Percentiles rank a stretch among this genome's conserved stretches.
Evolutionary conservation across 2,888 invertebrate species (phyloP).

Genomic region (Drosophila barbarae): DNA sequence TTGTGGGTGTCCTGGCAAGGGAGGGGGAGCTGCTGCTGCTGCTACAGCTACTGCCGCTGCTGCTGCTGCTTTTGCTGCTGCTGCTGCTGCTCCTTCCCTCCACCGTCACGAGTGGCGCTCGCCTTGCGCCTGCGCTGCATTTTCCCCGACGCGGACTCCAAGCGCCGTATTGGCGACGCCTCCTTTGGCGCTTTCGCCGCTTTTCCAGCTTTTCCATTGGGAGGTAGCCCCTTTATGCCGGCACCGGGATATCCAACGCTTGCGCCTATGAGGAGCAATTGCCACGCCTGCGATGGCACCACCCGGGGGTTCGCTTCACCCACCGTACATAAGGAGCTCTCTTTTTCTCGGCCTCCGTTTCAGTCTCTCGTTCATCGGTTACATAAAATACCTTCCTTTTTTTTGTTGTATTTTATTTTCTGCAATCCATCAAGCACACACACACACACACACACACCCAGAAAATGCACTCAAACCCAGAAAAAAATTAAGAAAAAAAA

Average conservation of each 20-base stretch:
- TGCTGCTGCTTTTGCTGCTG: too few relatives aligned
- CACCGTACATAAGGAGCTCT: constrained; percentile 35
- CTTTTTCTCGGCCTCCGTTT: constrained; percentile 6
- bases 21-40: background rate
- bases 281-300: constrained; percentile 40
- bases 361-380: constrained; percentile 42
- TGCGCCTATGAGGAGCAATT: constrained; percentile 57
- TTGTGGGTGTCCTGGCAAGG: background rate
- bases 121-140: constrained; percentile 48
- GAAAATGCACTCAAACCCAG: background rate
- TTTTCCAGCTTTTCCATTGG: constrained; percentile 67
- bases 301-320: constrained; percentile 29
- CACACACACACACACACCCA: constrained; percentile 1
- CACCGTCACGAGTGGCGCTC: background rate
- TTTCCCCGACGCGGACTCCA: constrained; percentile 59
- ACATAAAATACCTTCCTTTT: constrained; percentile 67
- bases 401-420: constrained; percentile 14
- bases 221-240: constrained; percentile 45
- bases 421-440: constrained; percentile 70
- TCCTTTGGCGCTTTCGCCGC: constrained; percentile 52
- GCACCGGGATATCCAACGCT: constrained; percentile 59
- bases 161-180: constrained; percentile 60
- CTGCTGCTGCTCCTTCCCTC: background rate
- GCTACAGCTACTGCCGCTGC: background rate
- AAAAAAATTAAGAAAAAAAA: constrained; percentile 1